These are phyloP conservation scores for Empidonax alnorum DNA, from an alignment of 2,113 vertebrate species.

Conservation along the genomic window DNA sequence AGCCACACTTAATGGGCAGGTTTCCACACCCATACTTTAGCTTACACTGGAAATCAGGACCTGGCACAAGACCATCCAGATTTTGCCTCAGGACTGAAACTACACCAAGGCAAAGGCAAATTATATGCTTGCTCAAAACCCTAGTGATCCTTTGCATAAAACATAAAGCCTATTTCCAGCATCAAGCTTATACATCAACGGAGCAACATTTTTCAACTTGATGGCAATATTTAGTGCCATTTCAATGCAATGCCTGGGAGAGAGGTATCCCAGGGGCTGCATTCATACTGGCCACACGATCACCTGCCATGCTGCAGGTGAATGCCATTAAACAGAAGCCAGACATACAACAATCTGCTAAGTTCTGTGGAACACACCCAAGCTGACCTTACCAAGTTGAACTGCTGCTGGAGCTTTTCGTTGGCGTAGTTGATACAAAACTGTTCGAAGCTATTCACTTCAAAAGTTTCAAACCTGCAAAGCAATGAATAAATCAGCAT, in stretches of 20 bases:
- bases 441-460: slow-evolving; percentile 96
- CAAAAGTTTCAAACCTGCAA: slow-evolving; percentile 94
- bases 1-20: neutral
- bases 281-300: rapidly evolving
- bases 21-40: neutral
- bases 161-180: neutral
- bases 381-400: slow-evolving; percentile 86
- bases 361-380: neutral
- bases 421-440: slow-evolving; percentile 99
- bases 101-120: neutral
- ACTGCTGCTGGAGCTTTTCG: slow-evolving; percentile 97
- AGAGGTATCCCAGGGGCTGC: neutral
- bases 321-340: neutral
- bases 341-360: neutral
- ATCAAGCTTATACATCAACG: neutral
- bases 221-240: neutral
- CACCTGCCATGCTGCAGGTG: neutral
- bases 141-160: neutral
- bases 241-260: neutral
- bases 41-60: neutral
- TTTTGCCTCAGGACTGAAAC: neutral
- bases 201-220: neutral
- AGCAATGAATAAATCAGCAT: slow-evolving; percentile 8
- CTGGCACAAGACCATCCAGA: neutral
- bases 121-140: neutral